Evolutionary conservation across 2,888 invertebrate species (phyloP), one percentile per base, ranked within the genome.

Genomic region (Apamea epomidion): DNA sequence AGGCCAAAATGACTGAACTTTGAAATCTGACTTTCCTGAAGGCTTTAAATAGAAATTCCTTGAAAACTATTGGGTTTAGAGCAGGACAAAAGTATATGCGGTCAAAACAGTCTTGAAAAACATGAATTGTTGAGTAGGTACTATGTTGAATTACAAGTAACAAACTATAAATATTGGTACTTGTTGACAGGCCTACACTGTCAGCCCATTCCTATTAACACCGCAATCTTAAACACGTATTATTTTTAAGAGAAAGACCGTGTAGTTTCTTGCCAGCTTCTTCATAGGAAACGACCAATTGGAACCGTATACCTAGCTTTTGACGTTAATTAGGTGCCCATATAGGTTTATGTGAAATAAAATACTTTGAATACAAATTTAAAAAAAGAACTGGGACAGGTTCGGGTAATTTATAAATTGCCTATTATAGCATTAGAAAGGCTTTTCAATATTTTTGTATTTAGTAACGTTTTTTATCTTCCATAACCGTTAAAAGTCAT

Each of bases 1-100:
- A 32, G 29, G 25, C 5, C 29, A 67, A 29, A 10, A 45, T 7
- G 21, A 21, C 62, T 25, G 25, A 37, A 29, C 51, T 76, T 42
- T 29, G 51, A 29, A 75, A 67, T 37, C 21, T 10, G 12, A 78
- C 42, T 65, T 79, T n/a, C 37, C 21, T 32, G 32, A 54, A 54
- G 14, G n/a, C 48, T 45, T 54, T 32, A 45, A 54, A 54, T 78
- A 51, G 8, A 45, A 42, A 78, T 78, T 42, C 25, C 29, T 54
- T 29, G 29, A 25, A 42, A 78, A 78, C 32, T 29, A 60, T 76
- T 72, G 0, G 18, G 21, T 71, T 29, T 42, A 16, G n/a, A 37
- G 37, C 10, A 68, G 10, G 37, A 60, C 65, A 37, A 42, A 42
- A 42, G 42, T 37, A 18, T 45, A 16, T 42, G 32, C 6, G 21